Percentiles rank a stretch among this genome's conserved stretches.
Conservation (phyloP, 30 jellyfish, hydroid and myxozoan species). For the Chironex yamaguchii region DNA sequence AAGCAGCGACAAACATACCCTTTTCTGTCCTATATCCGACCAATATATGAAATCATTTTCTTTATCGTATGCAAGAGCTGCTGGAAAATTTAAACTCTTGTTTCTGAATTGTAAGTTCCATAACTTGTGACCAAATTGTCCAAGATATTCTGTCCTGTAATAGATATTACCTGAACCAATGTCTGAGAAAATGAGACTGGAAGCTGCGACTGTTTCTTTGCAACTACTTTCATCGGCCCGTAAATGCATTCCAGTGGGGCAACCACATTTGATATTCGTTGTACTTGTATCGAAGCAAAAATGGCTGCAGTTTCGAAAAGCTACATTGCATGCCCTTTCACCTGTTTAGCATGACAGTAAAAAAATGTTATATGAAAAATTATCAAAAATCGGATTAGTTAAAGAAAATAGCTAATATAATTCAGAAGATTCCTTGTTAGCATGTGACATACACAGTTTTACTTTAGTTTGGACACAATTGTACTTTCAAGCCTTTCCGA, state of each 20-base stretch:
- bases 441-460: no score
- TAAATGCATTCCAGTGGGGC: not conserved
- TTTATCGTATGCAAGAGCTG: not conserved
- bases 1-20: not conserved
- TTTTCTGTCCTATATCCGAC: not conserved
- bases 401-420: no score
- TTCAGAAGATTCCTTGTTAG: no score
- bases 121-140: not conserved
- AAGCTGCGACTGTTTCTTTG: not conserved
- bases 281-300: not conserved
- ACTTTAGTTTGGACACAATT: no score
- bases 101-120: not conserved
- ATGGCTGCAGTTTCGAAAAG: not conserved
- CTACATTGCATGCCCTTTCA: not conserved
- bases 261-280: not conserved
- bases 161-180: not conserved
- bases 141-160: not conserved
- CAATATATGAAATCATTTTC: not conserved
- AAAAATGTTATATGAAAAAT: no score
- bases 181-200: not conserved
- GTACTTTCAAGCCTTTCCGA: no score
- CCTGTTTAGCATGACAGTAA: no score
- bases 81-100: not conserved
- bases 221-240: not conserved
- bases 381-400: no score